phyloP scores from a whole-genome alignment of 2,888 invertebrate genomes.

The Dyspetes luteomarginatus region DNA sequence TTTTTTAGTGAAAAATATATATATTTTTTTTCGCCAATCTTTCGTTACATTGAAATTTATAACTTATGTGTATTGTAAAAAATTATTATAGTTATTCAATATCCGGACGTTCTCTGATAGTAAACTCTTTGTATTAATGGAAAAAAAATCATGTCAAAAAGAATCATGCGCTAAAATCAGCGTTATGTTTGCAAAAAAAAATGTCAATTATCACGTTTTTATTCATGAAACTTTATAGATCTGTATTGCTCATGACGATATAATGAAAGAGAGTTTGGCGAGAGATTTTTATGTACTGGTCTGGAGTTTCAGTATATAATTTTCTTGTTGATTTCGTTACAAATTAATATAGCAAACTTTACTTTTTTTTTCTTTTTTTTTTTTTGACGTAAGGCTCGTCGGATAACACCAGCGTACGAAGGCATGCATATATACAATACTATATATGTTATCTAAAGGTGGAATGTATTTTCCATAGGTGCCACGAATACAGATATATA shows the following conservation, averaged over 20 bases:
- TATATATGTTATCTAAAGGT: slow-evolving; percentile 44
- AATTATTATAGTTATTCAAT: slow-evolving; percentile 32
- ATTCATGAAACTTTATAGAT: slow-evolving; percentile 24
- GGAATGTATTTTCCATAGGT: slow-evolving; percentile 58
- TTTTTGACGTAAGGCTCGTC: slow-evolving; percentile 33
- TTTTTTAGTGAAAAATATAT: background rate
- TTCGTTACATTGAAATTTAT: slow-evolving; percentile 17
- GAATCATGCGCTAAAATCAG: slow-evolving; percentile 23
- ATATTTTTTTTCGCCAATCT: background rate
- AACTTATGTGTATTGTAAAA: slow-evolving; percentile 10
- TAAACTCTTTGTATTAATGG: background rate
- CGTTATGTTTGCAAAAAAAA: slow-evolving; percentile 48
- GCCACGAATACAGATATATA: slow-evolving; percentile 50
- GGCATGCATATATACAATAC: slow-evolving; percentile 32
- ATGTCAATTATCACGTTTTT: slow-evolving; percentile 23
- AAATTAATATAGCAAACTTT: background rate
- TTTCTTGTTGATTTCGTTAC: slow-evolving; percentile 33
- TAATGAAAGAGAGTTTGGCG: slow-evolving; percentile 19
- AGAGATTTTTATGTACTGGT: background rate
- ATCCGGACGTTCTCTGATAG: background rate
- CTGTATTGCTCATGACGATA: slow-evolving; percentile 6
- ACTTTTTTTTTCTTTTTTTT: slow-evolving; percentile 27
- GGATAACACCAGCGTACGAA: slow-evolving; percentile 46
- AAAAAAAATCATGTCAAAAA: background rate
- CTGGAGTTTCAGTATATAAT: slow-evolving; percentile 45